Conservation (phyloP, 1,140 invertebrate species). For the Cotesia glomerata region DNA sequence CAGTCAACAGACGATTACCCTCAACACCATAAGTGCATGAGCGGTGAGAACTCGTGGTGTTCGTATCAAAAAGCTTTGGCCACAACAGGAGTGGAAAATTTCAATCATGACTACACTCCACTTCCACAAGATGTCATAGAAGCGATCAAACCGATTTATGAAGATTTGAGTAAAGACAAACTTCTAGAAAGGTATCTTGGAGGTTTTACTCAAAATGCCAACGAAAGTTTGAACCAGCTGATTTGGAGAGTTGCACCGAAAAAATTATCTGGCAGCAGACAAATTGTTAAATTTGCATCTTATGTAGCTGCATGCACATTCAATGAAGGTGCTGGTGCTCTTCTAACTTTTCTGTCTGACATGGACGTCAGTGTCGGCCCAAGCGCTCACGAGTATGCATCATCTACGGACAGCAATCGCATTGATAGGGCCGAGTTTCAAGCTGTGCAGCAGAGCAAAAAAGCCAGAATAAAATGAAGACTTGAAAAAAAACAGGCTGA, state of each 20-base stretch:
- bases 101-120: constrained; percentile 21
- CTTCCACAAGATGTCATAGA: constrained; percentile 9
- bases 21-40: constrained; percentile 28
- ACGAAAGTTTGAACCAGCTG: constrained; percentile 41
- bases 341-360: constrained; percentile 22
- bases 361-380: constrained; percentile 25
- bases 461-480: constrained; percentile 25
- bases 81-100: constrained; percentile 1
- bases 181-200: constrained; percentile 40
- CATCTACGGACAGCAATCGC: neutral
- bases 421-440: constrained; percentile 29
- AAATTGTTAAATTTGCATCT: neutral
- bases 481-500: constrained; percentile 21
- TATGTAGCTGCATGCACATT: constrained; percentile 17
- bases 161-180: constrained; percentile 34
- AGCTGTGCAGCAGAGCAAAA: constrained; percentile 17
- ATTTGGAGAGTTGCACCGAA: constrained; percentile 35
- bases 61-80: constrained; percentile 7
- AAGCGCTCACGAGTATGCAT: constrained; percentile 17
- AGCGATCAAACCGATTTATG: constrained; percentile 37
- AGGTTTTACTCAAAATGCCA: constrained; percentile 39
- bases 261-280: constrained; percentile 19
- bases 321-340: constrained; percentile 17
- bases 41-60: constrained; percentile 29
- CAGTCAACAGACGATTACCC: constrained; percentile 28